phyloP scores from a whole-genome alignment of 2,888 invertebrate genomes.

The Phragmatobia fuliginosa region DNA sequence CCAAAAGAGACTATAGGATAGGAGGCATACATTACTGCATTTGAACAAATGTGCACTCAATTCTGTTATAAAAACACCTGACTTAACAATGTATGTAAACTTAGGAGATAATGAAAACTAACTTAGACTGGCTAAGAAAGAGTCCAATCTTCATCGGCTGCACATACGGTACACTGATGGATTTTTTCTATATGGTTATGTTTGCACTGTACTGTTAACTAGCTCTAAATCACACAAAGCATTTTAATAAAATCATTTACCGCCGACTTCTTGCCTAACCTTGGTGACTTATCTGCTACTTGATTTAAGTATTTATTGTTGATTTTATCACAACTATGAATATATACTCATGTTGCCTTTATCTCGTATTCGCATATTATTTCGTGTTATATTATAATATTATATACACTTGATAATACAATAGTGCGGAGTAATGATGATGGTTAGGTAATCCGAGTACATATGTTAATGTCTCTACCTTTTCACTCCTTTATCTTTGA shows the following conservation, averaged over 20 bases:
- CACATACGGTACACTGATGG: not conserved
- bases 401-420: not conserved
- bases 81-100: not conserved
- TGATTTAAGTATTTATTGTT: constrained; percentile 1
- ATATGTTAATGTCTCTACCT: not conserved
- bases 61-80: not conserved
- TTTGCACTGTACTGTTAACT: not conserved
- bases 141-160: not conserved
- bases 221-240: constrained; percentile 1
- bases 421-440: not conserved
- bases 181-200: not conserved
- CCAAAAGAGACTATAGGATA: not conserved
- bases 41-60: not conserved
- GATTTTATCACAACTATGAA: constrained; percentile 6
- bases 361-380: not conserved
- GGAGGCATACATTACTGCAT: not conserved
- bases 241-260: constrained; percentile 8
- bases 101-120: not conserved
- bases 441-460: not conserved
- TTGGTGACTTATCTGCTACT: constrained; percentile 7
- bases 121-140: not conserved
- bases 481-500: too few relatives aligned
- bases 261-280: constrained; percentile 1
- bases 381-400: constrained; percentile 2
- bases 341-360: not conserved